Percentiles rank a stretch among this genome's conserved stretches.
phyloP scores from a whole-genome alignment of 2,113 vertebrate species.

The Phocoena sinus region DNA sequence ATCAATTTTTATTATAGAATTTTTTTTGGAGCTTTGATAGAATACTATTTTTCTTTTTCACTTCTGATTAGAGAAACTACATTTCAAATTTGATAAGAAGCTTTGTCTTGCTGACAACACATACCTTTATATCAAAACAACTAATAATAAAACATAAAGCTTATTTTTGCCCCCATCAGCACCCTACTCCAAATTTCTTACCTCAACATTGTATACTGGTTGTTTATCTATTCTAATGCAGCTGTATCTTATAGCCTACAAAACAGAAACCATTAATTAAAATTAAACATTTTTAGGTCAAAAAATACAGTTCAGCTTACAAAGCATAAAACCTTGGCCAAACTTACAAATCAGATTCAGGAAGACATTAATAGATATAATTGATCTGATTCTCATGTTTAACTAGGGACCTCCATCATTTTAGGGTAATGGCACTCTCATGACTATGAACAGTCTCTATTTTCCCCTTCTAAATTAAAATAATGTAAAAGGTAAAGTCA shows the following conservation, averaged over 20 bases:
- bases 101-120: background rate
- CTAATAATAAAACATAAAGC: background rate
- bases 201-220: constrained; percentile 65
- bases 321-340: constrained; percentile 15
- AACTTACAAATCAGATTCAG: constrained; percentile 1
- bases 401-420: background rate
- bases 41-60: constrained; percentile 7
- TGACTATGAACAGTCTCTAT: background rate
- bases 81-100: background rate
- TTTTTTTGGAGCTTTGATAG: background rate
- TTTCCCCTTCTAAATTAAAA: constrained; percentile 4
- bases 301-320: constrained; percentile 29
- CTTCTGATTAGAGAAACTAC: background rate
- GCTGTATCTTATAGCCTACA: constrained; percentile 73
- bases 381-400: constrained; percentile 12
- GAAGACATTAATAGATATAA: constrained; percentile 33
- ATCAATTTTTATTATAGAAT: background rate
- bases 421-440: background rate
- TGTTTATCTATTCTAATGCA: constrained; percentile 63
- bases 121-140: constrained; percentile 29
- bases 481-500: constrained; percentile 27
- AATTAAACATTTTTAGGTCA: constrained; percentile 18
- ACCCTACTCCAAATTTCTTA: constrained; percentile 61
- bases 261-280: constrained; percentile 69
- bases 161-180: background rate